These are phyloP conservation scores for Diacarnus erythraeanus DNA, from an alignment of 37 sponge, comb jelly and placozoan genomes.

Conservation along the genomic window DNA sequence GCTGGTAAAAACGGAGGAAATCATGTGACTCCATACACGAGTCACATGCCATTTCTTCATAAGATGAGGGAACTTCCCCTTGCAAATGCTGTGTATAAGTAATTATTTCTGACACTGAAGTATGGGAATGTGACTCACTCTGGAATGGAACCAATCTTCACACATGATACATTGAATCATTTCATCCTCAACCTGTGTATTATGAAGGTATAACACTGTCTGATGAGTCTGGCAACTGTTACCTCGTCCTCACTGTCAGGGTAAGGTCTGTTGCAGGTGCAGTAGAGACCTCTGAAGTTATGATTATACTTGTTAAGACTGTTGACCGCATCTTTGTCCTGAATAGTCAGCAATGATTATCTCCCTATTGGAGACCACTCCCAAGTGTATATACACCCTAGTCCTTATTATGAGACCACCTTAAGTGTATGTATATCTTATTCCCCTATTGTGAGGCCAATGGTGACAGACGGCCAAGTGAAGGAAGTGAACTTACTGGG, in stretches of 20 bases:
- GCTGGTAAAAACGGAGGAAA: conserved; percentile 49
- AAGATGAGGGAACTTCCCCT: conserved; percentile 37
- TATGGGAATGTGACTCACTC: conserved; percentile 44
- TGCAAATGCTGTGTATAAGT: conserved; percentile 62
- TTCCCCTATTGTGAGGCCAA: no score
- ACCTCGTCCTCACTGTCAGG: conserved; percentile 85
- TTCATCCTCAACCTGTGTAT: conserved; percentile 77
- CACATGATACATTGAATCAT: conserved; percentile 97
- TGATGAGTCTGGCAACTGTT: neutral
- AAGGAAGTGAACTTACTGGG: conserved; percentile 54
- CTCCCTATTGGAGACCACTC: no score
- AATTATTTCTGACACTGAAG: neutral
- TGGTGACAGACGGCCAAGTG: no score
- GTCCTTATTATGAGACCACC: no score
- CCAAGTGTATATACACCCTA: no score
- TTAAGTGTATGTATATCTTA: no score
- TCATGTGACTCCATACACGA: conserved; percentile 60
- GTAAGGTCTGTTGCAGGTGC: conserved; percentile 88
- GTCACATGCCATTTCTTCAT: conserved; percentile 82
- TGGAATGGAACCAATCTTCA: conserved; percentile 98
- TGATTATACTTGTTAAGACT: conserved; percentile 79
- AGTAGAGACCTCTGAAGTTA: conserved; percentile 93
- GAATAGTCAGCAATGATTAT: no score
- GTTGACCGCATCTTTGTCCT: conserved; percentile 74
- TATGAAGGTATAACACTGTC: neutral